Evolutionary conservation across 2,888 invertebrate genomes (phyloP).

Genomic region (Ommatoiulus sabulosus): DNA sequence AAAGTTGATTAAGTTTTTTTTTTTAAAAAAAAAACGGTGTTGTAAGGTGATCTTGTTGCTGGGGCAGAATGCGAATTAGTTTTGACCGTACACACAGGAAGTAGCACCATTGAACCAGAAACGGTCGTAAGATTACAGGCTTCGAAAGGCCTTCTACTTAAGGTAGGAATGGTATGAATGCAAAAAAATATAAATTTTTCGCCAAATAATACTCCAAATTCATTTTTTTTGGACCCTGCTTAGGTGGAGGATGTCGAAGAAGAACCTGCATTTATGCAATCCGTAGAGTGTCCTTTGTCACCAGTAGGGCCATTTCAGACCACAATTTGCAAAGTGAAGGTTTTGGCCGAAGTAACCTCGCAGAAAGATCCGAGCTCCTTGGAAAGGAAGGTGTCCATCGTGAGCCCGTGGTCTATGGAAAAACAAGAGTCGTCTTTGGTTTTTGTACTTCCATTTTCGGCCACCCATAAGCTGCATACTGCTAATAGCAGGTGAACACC

Average conservation of each 20-base stretch:
- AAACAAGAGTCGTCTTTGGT: constrained; percentile 79
- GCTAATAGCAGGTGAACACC: constrained; percentile 73
- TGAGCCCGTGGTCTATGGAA: constrained; percentile 82
- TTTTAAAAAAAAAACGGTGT: not conserved
- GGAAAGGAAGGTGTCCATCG: constrained; percentile 82
- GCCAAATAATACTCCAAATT: constrained; percentile 47
- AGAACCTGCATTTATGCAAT: constrained; percentile 66
- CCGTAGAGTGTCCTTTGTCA: constrained; percentile 73
- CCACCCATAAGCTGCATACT: constrained; percentile 85
- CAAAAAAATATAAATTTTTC: not conserved
- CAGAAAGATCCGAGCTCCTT: constrained; percentile 77
- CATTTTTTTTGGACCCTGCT: constrained; percentile 60
- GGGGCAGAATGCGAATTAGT: constrained; percentile 84
- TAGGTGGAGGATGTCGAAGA: constrained; percentile 58
- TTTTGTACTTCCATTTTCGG: constrained; percentile 85
- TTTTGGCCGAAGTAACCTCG: constrained; percentile 81
- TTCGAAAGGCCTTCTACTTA: constrained; percentile 77
- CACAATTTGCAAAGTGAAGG: constrained; percentile 74
- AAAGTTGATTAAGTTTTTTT: not conserved
- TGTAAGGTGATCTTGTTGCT: constrained; percentile 78
- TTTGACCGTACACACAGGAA: constrained; percentile 81
- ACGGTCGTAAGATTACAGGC: constrained; percentile 75
- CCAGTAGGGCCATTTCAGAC: constrained; percentile 77
- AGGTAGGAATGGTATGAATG: constrained; percentile 65
- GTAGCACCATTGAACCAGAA: constrained; percentile 78